phyloP scores from a whole-genome alignment of 2,888 invertebrate species.

The Rhorus exstirpatorius region DNA sequence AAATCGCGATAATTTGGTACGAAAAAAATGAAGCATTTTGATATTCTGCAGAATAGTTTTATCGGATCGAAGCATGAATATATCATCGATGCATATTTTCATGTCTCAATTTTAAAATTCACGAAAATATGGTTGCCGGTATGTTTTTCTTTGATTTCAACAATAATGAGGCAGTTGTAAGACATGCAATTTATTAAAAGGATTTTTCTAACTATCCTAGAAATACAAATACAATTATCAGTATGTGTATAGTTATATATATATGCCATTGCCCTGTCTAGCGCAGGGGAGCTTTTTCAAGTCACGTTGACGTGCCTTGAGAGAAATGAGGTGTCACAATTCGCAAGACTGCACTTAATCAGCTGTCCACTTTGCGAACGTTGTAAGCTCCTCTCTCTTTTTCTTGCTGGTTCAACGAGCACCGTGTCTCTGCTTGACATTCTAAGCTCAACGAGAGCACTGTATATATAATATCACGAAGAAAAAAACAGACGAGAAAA shows the following conservation, averaged over 20 bases:
- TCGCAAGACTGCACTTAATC: constrained; percentile 63
- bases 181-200: too few species aligned
- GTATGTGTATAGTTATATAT: too few species aligned
- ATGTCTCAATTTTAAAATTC: too few species aligned
- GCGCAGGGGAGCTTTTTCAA: constrained; percentile 25
- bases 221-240: neutral
- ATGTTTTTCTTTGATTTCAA: too few species aligned
- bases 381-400: constrained; percentile 8
- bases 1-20: too few species aligned
- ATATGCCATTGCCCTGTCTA: neutral
- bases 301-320: constrained; percentile 25
- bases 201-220: neutral
- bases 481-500: constrained; percentile 16
- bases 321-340: constrained; percentile 62
- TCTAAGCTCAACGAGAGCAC: constrained; percentile 44
- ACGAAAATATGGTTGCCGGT: too few species aligned
- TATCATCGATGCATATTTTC: too few species aligned
- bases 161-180: too few species aligned
- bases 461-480: constrained; percentile 18
- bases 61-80: too few species aligned
- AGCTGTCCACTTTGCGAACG: constrained; percentile 63
- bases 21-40: too few species aligned
- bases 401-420: constrained; percentile 38
- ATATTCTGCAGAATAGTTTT: too few species aligned
- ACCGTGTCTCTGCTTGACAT: constrained; percentile 29